Evolutionary conservation across 2,113 vertebrate genomes (phyloP).

Genomic region (Syngnathus floridae): DNA sequence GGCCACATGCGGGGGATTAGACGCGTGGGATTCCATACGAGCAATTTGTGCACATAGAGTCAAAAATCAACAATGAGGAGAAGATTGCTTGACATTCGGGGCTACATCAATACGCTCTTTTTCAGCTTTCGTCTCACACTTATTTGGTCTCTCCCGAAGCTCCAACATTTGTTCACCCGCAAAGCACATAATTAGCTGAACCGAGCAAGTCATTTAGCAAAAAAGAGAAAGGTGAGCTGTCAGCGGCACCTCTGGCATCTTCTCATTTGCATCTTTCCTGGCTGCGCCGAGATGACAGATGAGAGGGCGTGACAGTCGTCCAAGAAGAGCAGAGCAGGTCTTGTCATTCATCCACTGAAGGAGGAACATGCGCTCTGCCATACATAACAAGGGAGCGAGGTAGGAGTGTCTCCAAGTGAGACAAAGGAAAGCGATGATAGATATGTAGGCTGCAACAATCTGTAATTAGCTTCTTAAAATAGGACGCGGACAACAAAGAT

Average conservation of each 20-base stretch:
- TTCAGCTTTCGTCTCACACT: constrained; percentile 6
- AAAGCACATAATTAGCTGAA: constrained; percentile 47
- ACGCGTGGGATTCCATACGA: constrained; percentile 44
- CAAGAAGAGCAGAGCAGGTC: constrained; percentile 76
- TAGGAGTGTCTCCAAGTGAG: constrained; percentile 31
- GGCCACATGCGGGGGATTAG: constrained; percentile 70
- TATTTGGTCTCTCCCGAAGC: not conserved
- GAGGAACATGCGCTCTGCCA: constrained; percentile 81
- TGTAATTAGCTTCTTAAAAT: constrained; percentile 33
- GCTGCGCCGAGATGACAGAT: constrained; percentile 48
- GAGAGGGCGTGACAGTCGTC: constrained; percentile 75
- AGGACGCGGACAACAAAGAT: constrained; percentile 8
- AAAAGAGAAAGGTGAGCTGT: constrained; percentile 67
- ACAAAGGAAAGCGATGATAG: constrained; percentile 22
- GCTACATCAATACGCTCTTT: constrained; percentile 16
- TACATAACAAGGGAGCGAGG: constrained; percentile 49
- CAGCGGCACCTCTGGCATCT: constrained; percentile 89
- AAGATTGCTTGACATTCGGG: constrained; percentile 42
- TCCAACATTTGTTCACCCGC: constrained; percentile 19
- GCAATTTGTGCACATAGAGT: constrained; percentile 46
- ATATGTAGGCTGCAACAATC: constrained; percentile 19
- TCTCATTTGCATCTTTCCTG: constrained; percentile 87
- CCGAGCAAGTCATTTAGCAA: not conserved
- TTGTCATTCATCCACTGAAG: constrained; percentile 79
- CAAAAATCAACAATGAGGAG: constrained; percentile 51